Conservation (phyloP, 2,797 vertebrate species). For the Etheostoma perlongum region DNA sequence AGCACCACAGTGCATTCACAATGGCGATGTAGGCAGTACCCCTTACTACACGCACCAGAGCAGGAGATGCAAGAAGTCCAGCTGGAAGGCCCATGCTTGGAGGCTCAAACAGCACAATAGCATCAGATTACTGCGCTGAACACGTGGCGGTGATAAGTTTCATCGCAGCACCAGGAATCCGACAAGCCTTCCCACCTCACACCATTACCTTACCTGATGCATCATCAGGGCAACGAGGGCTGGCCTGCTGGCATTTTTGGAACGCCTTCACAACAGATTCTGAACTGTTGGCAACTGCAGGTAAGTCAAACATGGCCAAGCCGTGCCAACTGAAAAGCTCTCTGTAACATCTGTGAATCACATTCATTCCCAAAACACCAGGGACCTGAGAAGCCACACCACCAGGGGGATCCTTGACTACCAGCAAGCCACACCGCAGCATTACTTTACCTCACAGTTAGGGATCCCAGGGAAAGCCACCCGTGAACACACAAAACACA, state of each 20-base stretch:
- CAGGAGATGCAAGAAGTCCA: no score
- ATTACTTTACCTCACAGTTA: conserved; percentile 30
- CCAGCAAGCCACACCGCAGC: conserved; percentile 3
- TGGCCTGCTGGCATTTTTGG: background rate
- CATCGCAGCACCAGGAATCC: conserved; percentile 6
- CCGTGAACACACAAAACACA: no score
- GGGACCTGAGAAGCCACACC: fast-evolving
- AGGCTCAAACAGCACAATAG: background rate
- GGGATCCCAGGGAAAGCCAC: no score
- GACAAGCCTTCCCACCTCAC: background rate
- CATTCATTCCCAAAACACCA: conserved; percentile 44
- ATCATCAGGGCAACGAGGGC: no score
- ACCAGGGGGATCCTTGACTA: conserved; percentile 12
- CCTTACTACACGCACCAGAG: no score
- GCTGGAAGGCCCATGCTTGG: background rate
- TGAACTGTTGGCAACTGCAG: no score
- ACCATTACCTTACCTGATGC: background rate
- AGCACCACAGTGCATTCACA: no score
- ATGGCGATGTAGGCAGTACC: no score
- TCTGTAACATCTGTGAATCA: no score
- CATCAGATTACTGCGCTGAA: background rate
- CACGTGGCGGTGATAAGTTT: background rate
- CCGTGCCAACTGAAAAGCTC: no score
- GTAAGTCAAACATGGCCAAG: no score
- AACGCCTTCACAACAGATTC: no score